phyloP scores from a whole-genome alignment of 1,140 invertebrate genomes.

The Conus betulinus region DNA sequence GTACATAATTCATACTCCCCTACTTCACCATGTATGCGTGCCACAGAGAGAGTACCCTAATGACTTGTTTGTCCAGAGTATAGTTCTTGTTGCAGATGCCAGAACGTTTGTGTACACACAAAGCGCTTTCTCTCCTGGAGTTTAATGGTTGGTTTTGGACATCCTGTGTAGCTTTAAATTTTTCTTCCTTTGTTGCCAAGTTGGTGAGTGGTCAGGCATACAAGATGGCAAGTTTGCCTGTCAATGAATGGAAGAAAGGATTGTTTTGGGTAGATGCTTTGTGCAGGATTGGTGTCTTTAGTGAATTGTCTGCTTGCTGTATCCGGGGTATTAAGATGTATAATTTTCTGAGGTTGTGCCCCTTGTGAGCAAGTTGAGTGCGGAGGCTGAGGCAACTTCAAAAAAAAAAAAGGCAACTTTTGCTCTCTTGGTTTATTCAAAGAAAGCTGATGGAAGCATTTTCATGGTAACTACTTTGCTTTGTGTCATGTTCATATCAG shows the following conservation, averaged over 20 bases:
- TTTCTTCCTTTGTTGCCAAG: neutral
- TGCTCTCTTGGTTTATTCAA: neutral
- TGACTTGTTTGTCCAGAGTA: constrained; percentile 9
- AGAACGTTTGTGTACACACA: neutral
- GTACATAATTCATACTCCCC: constrained; percentile 3
- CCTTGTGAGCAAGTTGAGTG: neutral
- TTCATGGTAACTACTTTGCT: neutral
- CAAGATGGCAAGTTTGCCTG: neutral
- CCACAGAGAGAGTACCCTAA: neutral
- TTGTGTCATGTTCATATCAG: neutral
- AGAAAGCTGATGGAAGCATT: neutral
- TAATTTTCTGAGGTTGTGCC: constrained; percentile 9
- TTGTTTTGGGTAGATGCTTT: neutral
- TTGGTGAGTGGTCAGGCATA: neutral
- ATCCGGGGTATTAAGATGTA: neutral
- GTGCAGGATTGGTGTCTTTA: neutral
- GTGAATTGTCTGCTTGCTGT: neutral
- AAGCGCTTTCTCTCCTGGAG: neutral
- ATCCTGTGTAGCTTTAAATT: neutral
- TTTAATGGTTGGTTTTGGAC: neutral
- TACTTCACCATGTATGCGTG: neutral
- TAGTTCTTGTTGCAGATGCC: neutral
- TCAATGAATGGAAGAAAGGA: neutral
- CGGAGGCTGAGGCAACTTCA: neutral
- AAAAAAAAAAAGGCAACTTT: neutral